Conservation (phyloP, 2,888 invertebrate species). For the Tenthredo scrophulariae region DNA sequence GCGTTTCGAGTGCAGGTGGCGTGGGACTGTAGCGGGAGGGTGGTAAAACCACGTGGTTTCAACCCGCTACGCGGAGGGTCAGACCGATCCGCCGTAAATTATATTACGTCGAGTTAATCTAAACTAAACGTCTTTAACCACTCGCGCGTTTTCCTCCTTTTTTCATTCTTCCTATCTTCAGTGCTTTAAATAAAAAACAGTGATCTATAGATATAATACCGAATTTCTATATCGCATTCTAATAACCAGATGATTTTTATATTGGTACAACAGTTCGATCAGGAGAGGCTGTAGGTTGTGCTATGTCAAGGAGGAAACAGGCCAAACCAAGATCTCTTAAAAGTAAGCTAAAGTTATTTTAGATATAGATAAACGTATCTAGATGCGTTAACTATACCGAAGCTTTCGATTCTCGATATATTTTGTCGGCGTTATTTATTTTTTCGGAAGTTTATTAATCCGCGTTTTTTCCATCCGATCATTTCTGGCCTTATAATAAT, state of each 20-base stretch:
- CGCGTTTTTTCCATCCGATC: neutral
- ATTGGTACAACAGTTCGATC: conserved; percentile 57
- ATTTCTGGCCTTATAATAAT: neutral
- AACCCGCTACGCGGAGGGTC: conserved; percentile 23
- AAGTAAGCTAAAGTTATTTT: conserved; percentile 76
- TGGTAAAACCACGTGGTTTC: conserved; percentile 59
- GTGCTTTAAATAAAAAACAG: conserved; percentile 16
- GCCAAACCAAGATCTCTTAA: conserved; percentile 79
- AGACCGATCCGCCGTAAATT: neutral
- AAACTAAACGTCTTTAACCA: neutral
- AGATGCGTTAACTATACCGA: no score
- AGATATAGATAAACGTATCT: no score
- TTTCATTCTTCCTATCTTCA: neutral
- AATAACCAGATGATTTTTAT: conserved; percentile 52
- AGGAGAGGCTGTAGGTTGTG: conserved; percentile 28
- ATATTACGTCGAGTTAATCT: neutral
- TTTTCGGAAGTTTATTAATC: neutral
- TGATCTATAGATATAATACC: conserved; percentile 34
- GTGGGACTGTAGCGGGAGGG: conserved; percentile 6
- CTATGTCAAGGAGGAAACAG: conserved; percentile 79
- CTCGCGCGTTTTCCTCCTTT: neutral
- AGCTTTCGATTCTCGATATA: neutral
- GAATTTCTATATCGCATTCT: neutral
- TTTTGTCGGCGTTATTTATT: neutral
- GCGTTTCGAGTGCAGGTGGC: neutral